phyloP scores from a whole-genome alignment of 1,140 invertebrate species.

The Anastrepha obliqua region DNA sequence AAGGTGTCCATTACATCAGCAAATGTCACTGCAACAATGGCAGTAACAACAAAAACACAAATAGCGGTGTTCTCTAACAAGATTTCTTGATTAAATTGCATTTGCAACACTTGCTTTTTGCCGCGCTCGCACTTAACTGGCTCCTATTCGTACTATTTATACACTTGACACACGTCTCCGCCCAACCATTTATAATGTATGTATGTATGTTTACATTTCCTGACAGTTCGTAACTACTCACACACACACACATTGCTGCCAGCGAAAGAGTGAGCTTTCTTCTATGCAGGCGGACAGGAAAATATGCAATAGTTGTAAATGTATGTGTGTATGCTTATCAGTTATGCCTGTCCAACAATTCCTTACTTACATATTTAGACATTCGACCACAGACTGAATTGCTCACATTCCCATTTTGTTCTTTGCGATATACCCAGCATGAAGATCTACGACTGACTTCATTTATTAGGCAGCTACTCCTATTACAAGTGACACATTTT shows the following conservation, averaged over 20 bases:
- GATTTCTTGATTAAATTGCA: conserved; percentile 23
- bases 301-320: too few species aligned
- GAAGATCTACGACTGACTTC: too few species aligned
- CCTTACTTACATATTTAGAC: not conserved
- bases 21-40: not conserved
- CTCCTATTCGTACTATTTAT: too few species aligned
- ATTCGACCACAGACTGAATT: not conserved
- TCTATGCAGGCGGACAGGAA: too few species aligned
- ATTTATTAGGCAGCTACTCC: too few species aligned
- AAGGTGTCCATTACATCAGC: not conserved
- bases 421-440: too few species aligned
- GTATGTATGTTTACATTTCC: not conserved
- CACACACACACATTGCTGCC: not conserved
- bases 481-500: too few species aligned
- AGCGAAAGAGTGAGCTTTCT: too few species aligned
- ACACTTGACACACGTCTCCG: too few species aligned
- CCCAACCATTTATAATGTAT: too few species aligned
- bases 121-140: not conserved
- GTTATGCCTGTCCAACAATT: not conserved
- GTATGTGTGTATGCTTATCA: not conserved
- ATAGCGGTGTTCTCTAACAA: not conserved
- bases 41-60: too few species aligned
- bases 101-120: not conserved
- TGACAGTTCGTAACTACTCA: not conserved
- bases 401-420: too few species aligned